Evolutionary conservation across 2,797 vertebrate genomes (phyloP).

Genomic region (Mionectes olivaceus): DNA sequence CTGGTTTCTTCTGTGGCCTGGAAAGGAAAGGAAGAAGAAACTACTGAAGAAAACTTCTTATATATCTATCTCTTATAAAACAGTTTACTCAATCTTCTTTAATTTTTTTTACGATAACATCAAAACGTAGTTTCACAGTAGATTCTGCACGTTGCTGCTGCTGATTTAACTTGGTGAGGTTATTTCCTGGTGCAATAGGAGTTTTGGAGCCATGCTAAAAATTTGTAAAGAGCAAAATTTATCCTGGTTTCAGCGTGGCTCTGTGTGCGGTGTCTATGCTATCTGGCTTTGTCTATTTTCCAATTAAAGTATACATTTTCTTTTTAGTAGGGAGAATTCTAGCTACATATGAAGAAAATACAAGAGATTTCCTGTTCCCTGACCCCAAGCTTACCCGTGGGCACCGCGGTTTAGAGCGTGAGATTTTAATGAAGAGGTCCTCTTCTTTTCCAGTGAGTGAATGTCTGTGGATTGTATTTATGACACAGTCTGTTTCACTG

Average conservation of each 20-base stretch:
- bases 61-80: not conserved
- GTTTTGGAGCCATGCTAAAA: not conserved
- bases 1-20: not conserved
- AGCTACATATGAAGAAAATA: conserved; percentile 87
- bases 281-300: conserved; percentile 29
- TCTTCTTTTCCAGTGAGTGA: conserved; percentile 86
- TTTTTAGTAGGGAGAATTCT: conserved; percentile 88
- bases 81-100: not conserved
- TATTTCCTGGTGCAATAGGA: not conserved
- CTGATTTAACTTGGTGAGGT: not conserved
- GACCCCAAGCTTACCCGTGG: conserved; percentile 79
- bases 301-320: conserved; percentile 58
- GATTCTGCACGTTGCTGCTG: not conserved
- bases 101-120: not conserved
- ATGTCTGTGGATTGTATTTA: conserved; percentile 45
- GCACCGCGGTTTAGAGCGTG: conserved; percentile 82
- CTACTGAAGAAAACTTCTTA: not conserved
- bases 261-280: not conserved
- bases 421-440: conserved; percentile 90
- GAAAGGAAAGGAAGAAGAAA: not conserved
- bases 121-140: not conserved
- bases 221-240: conserved; percentile 7
- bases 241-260: not conserved
- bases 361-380: conserved; percentile 92
- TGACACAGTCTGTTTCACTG: conserved; percentile 1